Conservation (phyloP, 2,888 invertebrate genomes). For the Serrognathus titanus region DNA sequence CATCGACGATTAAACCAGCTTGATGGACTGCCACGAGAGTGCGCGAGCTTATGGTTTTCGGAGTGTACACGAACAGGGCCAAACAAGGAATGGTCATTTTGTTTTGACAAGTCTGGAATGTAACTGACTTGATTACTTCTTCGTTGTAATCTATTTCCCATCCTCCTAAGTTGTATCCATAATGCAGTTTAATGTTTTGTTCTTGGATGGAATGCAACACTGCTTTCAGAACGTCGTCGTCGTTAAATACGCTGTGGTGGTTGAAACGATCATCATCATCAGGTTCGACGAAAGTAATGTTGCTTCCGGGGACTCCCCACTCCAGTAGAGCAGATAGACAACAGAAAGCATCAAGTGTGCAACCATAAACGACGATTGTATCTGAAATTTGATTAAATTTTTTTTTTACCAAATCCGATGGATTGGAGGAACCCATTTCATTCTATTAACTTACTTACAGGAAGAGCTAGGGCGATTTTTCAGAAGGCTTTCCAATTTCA, state of each 20-base stretch:
- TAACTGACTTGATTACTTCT: conserved; percentile 43
- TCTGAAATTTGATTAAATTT: conserved; percentile 13
- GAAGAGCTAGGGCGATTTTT: background rate
- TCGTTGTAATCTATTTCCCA: conserved; percentile 33
- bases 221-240: conserved; percentile 32
- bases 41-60: conserved; percentile 33
- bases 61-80: conserved; percentile 37
- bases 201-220: conserved; percentile 29
- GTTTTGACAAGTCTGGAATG: conserved; percentile 32
- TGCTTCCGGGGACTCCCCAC: conserved; percentile 46
- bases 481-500: conserved; percentile 37
- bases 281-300: conserved; percentile 49
- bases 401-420: background rate
- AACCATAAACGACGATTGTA: conserved; percentile 51
- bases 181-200: conserved; percentile 33
- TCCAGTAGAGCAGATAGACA: conserved; percentile 50
- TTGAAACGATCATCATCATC: conserved; percentile 23
- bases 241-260: conserved; percentile 5
- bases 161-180: conserved; percentile 35
- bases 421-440: too few species aligned
- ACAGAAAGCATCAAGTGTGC: conserved; percentile 50
- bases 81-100: conserved; percentile 34
- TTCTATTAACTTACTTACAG: conserved; percentile 8
- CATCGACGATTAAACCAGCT: conserved; percentile 55
- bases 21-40: conserved; percentile 52